A percentile compares a stretch with the other conserved stretches of the same genome.
Evolutionary conservation across 2,797 vertebrate genomes (phyloP).

Genomic region (Crocodylus rhombifer): DNA sequence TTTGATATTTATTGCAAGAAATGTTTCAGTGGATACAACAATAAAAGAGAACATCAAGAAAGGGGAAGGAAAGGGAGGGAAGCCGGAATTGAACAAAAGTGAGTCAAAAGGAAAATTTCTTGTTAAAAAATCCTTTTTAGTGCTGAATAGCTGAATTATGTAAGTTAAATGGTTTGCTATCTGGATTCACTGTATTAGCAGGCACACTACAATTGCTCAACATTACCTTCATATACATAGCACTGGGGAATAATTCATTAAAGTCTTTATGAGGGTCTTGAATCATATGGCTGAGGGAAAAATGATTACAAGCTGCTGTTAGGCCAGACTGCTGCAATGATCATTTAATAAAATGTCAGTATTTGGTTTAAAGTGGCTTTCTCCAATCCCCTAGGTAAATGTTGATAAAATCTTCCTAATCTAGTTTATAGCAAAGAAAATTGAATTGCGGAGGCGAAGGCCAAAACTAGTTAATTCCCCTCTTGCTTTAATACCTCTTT

Average conservation of each 20-base stretch:
- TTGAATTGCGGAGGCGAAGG: background rate
- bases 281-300: background rate
- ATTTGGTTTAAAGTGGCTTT: background rate
- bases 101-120: slow-evolving; percentile 54
- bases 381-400: background rate
- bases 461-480: background rate
- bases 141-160: slow-evolving; percentile 26
- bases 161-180: slow-evolving; percentile 37
- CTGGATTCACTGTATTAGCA: slow-evolving; percentile 1
- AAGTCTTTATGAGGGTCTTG: background rate
- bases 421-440: background rate
- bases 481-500: background rate
- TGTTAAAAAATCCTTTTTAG: slow-evolving; percentile 11
- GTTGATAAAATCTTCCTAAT: background rate
- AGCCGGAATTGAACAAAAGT: slow-evolving; percentile 21
- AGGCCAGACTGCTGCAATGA: background rate
- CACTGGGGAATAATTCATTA: background rate
- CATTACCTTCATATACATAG: slow-evolving; percentile 2
- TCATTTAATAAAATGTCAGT: background rate
- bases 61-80: slow-evolving; percentile 56
- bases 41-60: slow-evolving; percentile 37
- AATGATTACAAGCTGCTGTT: background rate
- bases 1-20: slow-evolving; percentile 37
- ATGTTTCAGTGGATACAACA: background rate
- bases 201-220: background rate